Conservation (phyloP, 1,140 invertebrate species). For the Ips nitidus region DNA sequence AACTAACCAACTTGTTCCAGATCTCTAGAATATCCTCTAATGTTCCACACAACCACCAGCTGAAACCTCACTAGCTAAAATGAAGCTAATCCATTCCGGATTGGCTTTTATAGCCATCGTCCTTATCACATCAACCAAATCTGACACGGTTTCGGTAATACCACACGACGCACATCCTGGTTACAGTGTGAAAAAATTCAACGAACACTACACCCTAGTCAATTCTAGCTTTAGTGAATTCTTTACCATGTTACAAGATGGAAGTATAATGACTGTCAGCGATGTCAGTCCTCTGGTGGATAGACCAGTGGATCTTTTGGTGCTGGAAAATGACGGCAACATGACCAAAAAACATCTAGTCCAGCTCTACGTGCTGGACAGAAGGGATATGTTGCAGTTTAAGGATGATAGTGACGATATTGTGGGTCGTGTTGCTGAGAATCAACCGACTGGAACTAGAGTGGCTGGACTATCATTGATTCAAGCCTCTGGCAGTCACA, state of each 20-base stretch:
- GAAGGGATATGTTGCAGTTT: constrained; percentile 77
- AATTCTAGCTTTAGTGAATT: constrained; percentile 78
- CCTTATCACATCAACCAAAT: constrained; percentile 22
- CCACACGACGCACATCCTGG: constrained; percentile 84
- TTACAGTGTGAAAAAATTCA: constrained; percentile 77
- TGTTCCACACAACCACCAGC: constrained; percentile 14
- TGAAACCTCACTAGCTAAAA: constrained; percentile 18
- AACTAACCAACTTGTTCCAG: no score
- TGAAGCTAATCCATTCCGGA: constrained; percentile 21
- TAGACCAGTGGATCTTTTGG: constrained; percentile 74
- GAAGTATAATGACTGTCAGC: constrained; percentile 86
- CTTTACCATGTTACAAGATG: constrained; percentile 85
- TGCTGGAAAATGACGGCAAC: constrained; percentile 78
- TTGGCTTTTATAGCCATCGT: constrained; percentile 19
- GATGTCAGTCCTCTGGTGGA: constrained; percentile 79
- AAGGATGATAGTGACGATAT: constrained; percentile 65
- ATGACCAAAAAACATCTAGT: constrained; percentile 76
- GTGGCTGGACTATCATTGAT: constrained; percentile 69
- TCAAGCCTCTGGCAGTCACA: constrained; percentile 59
- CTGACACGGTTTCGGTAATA: constrained; percentile 59
- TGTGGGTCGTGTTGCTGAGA: constrained; percentile 67
- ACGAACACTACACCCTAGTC: constrained; percentile 66
- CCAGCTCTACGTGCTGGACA: constrained; percentile 79
- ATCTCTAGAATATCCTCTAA: background rate
- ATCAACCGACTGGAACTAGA: constrained; percentile 66